These are phyloP conservation scores for Brachystomella parvula DNA, from an alignment of 1,140 invertebrate species.

Conservation along the genomic window DNA sequence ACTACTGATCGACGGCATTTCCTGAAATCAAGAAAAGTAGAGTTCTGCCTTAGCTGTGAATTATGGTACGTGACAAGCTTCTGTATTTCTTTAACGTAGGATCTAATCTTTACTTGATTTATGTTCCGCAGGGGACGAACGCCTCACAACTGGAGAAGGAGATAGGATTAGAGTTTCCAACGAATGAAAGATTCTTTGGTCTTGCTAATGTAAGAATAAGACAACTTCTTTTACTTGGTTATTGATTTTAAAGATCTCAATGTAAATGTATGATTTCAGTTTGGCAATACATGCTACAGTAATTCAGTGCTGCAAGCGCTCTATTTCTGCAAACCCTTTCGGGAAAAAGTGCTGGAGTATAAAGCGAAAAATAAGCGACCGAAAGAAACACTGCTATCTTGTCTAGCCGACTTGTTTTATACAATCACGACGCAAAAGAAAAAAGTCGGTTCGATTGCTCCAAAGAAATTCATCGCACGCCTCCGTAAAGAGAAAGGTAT, in stretches of 20 bases:
- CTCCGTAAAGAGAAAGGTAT: conserved; percentile 96
- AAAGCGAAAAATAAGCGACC: conserved; percentile 95
- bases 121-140: conserved; percentile 77
- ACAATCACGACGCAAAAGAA: conserved; percentile 99
- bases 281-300: conserved; percentile 99
- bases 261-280: conserved; percentile 57
- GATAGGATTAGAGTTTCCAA: conserved; percentile 93
- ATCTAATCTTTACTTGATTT: not conserved
- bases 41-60: no score
- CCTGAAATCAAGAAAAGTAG: no score
- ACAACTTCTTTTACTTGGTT: not conserved
- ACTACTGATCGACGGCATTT: no score
- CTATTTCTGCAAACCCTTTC: conserved; percentile 97
- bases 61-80: not conserved
- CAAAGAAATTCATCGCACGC: conserved; percentile 98
- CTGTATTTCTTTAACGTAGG: not conserved
- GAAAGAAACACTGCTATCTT: conserved; percentile 95
- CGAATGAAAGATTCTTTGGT: conserved; percentile 97
- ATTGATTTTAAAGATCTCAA: conserved; percentile 12
- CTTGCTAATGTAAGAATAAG: conserved; percentile 80
- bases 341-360: conserved; percentile 96
- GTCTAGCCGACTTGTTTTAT: conserved; percentile 96
- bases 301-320: conserved; percentile 98
- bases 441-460: conserved; percentile 97
- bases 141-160: conserved; percentile 95